Base-by-base conservation (phyloP, 64 coral and sea anemone genomes). In the Astreopora myriophthalma region DNA sequence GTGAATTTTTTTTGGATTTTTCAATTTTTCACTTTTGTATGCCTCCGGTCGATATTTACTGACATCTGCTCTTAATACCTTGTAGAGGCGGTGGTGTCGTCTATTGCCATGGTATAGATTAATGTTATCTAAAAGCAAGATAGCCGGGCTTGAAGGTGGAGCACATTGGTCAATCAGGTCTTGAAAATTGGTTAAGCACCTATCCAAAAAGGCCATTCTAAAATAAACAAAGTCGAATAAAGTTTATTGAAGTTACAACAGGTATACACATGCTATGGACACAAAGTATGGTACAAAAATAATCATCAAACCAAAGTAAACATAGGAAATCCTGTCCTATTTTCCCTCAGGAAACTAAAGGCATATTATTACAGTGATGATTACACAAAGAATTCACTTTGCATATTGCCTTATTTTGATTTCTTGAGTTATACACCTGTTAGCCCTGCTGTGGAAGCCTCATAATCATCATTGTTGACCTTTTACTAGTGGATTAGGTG, bases 51-150 rank as follows among this genome's bases (percentile, higher is more conserved):
- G n/a, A n/a, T n/a, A n/a, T n/a, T n/a, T n/a, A n/a, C n/a, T n/a
- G n/a, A n/a, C n/a, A n/a, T n/a, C n/a, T n/a, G n/a, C n/a, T n/a
- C 66, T 8, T 31, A 69, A 13, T 29, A 30, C 26, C 61, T 86
- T 86, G 31, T 73, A 70, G 34, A 91, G 29, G 17, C 76, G 44
- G 19, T 83, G 44, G 27, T 91, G 77, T 20, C 63, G 23, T 27
- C 30, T 69, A 20, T 72, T 84, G 6, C 89, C 89, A 38, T 79
- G 24, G 32, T 91, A 91, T 13, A 91, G 40, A 74, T 91, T 91
- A 22, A 91, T 91, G 66, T 91, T 91, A 35, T 84, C 89, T 26
- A 91, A 48, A 77, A 91, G 36, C 79, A 91, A 84, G 17, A 84
- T 71, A 19, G 71, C 26, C 19, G 89, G 89, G 8, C 48, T n/a